These are phyloP conservation scores for Aphis craccivora DNA, from an alignment of 1,140 invertebrate genomes.

Conservation along the genomic window DNA sequence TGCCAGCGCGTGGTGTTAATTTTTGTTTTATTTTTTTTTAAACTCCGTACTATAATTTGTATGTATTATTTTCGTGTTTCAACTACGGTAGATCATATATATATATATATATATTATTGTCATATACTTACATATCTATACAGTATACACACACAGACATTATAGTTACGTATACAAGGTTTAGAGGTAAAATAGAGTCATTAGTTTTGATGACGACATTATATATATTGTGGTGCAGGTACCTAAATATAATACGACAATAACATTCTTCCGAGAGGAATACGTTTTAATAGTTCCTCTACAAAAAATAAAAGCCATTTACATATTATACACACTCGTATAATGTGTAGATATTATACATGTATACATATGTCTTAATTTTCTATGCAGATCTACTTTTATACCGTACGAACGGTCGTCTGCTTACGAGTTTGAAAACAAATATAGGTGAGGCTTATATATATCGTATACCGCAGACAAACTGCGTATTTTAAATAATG, in stretches of 20 bases:
- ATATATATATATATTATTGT: neutral
- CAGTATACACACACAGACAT: no score
- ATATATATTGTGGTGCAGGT: neutral
- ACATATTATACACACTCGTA: neutral
- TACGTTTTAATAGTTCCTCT: neutral
- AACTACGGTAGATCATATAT: neutral
- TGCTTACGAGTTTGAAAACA: neutral
- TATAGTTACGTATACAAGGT: neutral
- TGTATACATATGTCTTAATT: neutral
- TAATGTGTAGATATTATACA: neutral
- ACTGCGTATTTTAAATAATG: neutral
- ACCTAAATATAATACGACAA: neutral
- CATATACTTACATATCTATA: neutral
- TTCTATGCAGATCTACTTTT: neutral
- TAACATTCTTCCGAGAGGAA: neutral
- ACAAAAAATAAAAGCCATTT: conserved; percentile 6
- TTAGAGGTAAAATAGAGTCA: neutral
- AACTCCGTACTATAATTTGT: no score
- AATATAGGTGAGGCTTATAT: neutral
- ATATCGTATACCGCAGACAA: neutral
- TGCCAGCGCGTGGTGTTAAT: no score
- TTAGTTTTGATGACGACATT: conserved; percentile 15
- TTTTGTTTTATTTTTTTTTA: no score
- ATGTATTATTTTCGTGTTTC: neutral
- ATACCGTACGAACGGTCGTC: neutral